phyloP scores from a whole-genome alignment of 1,140 invertebrate genomes.

The Drosophila subpulchrella region DNA sequence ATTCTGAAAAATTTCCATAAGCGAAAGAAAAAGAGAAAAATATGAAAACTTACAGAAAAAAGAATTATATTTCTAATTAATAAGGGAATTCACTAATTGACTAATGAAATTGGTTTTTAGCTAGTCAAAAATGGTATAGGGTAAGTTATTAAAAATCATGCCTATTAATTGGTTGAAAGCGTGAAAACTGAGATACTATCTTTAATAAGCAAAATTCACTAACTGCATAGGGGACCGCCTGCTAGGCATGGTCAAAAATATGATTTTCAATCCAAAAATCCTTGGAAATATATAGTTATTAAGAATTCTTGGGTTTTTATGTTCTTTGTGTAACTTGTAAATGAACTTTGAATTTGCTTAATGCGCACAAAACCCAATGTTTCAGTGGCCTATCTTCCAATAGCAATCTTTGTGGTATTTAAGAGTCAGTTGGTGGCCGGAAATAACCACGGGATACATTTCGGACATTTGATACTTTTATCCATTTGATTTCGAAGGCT shows the following conservation, averaged over 20 bases:
- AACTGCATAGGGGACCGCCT: too few relatives aligned
- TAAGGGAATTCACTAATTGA: neutral
- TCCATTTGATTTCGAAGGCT: slow-evolving; percentile 45
- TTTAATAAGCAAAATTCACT: too few relatives aligned
- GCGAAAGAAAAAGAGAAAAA: neutral
- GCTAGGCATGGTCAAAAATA: neutral
- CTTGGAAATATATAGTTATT: neutral
- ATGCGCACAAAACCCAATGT: neutral
- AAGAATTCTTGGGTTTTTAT: neutral
- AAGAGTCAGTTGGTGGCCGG: slow-evolving; percentile 50
- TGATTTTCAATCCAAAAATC: neutral
- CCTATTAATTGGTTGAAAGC: too few relatives aligned
- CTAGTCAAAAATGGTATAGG: too few relatives aligned
- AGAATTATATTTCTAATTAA: neutral
- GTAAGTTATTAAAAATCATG: too few relatives aligned
- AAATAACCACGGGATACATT: slow-evolving; percentile 33
- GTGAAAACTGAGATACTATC: too few relatives aligned
- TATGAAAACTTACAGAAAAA: neutral
- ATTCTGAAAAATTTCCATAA: slow-evolving; percentile 49
- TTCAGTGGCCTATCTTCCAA: slow-evolving; percentile 12
- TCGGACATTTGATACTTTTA: slow-evolving; percentile 59
- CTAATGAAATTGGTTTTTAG: too few relatives aligned
- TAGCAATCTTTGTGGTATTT: slow-evolving; percentile 36
- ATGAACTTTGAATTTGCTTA: slow-evolving; percentile 8
- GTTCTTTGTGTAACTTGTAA: slow-evolving; percentile 12